phyloP scores from a whole-genome alignment of 2,113 vertebrate genomes.

The Philantomba maxwellii region DNA sequence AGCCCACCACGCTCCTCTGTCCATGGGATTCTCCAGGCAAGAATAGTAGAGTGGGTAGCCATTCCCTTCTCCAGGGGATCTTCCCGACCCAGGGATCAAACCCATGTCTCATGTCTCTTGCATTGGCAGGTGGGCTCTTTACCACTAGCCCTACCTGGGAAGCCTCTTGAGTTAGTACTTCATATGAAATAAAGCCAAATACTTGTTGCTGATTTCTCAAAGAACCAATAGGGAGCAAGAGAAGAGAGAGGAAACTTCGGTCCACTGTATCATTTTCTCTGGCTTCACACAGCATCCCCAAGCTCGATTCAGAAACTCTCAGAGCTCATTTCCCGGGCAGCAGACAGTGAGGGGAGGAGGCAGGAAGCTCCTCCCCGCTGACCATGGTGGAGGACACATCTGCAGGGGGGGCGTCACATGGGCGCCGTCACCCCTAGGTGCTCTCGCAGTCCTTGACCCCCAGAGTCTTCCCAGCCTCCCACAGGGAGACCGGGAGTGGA shows the following conservation, averaged over 20 bases:
- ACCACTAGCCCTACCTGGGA: neutral
- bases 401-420: fast-evolving
- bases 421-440: fast-evolving
- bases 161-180: neutral
- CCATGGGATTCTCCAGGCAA: neutral
- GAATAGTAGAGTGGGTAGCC: neutral
- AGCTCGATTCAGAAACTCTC: neutral
- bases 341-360: neutral
- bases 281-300: neutral
- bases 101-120: neutral
- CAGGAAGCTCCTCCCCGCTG: neutral
- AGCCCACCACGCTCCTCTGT: neutral
- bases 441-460: neutral
- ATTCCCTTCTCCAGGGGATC: neutral
- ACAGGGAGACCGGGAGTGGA: neutral
- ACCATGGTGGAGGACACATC: neutral
- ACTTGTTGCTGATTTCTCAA: neutral
- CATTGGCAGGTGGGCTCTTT: neutral
- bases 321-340: too few relatives aligned
- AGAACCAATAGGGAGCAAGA: neutral
- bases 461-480: too few relatives aligned
- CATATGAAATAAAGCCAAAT: neutral
- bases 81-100: neutral
- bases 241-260: neutral
- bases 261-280: neutral